phyloP scores from a whole-genome alignment of 1,140 invertebrate species.

The Ceratitis capitata region DNA sequence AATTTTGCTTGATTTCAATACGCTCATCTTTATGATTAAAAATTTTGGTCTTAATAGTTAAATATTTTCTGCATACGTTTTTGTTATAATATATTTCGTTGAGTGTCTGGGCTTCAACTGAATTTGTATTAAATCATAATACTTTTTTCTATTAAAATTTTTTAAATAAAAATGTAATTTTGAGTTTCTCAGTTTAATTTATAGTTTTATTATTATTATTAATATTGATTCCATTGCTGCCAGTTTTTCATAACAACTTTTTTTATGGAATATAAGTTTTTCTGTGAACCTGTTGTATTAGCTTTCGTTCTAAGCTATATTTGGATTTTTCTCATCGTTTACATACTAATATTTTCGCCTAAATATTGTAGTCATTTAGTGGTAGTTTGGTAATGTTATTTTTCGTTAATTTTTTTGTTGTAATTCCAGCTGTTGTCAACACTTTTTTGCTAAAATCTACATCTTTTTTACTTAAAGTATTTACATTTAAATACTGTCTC shows the following conservation, averaged over 20 bases:
- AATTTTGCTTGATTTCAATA: too few species aligned
- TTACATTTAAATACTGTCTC: constrained; percentile 36
- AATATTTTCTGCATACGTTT: not conserved
- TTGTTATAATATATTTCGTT: not conserved
- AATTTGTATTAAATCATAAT: too few species aligned
- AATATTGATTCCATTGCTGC: too few species aligned
- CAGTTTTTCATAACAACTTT: too few species aligned
- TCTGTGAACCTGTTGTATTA: too few species aligned
- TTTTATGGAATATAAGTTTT: too few species aligned
- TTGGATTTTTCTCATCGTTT: too few species aligned
- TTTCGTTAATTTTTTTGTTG: constrained; percentile 41
- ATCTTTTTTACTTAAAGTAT: not conserved
- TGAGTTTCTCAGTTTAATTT: not conserved
- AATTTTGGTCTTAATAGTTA: too few species aligned
- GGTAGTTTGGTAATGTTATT: not conserved
- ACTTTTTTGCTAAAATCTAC: constrained; percentile 38
- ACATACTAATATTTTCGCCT: too few species aligned
- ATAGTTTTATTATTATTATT: not conserved
- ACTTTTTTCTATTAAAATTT: not conserved
- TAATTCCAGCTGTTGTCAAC: constrained; percentile 47
- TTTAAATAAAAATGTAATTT: too few species aligned
- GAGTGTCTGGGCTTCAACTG: not conserved
- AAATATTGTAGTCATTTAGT: not conserved
- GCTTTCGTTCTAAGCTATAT: too few species aligned
- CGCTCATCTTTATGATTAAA: too few species aligned